Base-by-base conservation (phyloP, 2,888 invertebrate genomes). In the Omphaloscelis lunosa region DNA sequence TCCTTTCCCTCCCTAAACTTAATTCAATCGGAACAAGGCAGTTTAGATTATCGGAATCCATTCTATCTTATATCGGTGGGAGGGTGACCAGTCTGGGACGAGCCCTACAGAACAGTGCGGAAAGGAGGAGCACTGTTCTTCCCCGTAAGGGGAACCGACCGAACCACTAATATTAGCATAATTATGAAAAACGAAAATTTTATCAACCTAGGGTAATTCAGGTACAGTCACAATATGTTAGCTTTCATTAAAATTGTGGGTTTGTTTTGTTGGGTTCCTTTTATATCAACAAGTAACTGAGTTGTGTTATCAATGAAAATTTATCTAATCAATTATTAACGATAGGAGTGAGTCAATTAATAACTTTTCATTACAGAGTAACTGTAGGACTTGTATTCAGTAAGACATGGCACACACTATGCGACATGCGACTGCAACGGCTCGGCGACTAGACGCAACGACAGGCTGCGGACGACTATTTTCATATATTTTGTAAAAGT, bases 161-260 rank as follows among this genome's bases (percentile, higher is more conserved):
- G n/a, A n/a, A n/a, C n/a, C n/a, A n/a, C n/a, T n/a, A n/a, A n/a
- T n/a, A n/a, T n/a, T n/a, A n/a, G n/a, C n/a, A n/a, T n/a, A n/a
- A n/a, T n/a, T n/a, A n/a, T n/a, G n/a, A n/a, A n/a, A n/a, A n/a
- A n/a, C n/a, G n/a, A n/a, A n/a, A n/a, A n/a, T n/a, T n/a, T n/a
- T n/a, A n/a, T n/a, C n/a, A n/a, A n/a, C n/a, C n/a, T n/a, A n/a
- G n/a, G n/a, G n/a, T n/a, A n/a, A n/a, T n/a, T n/a, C n/a, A n/a
- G n/a, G n/a, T n/a, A n/a, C n/a, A n/a, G n/a, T n/a, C n/a, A n/a
- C n/a, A n/a, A n/a, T n/a, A 62, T 51, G 41, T 58, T 34, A 53
- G 61, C 23, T 53, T 70, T 53, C 62, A 62, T 80, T 72, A 29
- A 72, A 79, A 61, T 23, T 51, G 29, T 34, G 12, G 8, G 17